Percentiles rank a stretch among this genome's conserved stretches.
phyloP scores from a whole-genome alignment of 1,140 invertebrate species.

The Anagrus nilaparvatae region DNA sequence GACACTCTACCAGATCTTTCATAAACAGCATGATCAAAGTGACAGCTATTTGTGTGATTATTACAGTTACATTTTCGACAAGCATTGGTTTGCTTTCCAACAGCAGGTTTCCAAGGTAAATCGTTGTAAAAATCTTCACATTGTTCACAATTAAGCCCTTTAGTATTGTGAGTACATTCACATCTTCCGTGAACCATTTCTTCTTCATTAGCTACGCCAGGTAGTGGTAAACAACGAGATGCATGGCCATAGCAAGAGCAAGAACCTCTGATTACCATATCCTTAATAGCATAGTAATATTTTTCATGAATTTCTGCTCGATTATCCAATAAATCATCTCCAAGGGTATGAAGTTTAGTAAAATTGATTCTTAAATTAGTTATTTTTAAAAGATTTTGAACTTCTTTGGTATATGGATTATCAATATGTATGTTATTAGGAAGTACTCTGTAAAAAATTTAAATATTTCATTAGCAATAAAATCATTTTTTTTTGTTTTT shows the following conservation, averaged over 20 bases:
- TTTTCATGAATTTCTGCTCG: slow-evolving; percentile 64
- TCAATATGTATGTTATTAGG: slow-evolving; percentile 59
- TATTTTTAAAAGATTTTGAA: slow-evolving; percentile 71
- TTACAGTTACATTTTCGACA: slow-evolving; percentile 89
- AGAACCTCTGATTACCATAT: slow-evolving; percentile 94
- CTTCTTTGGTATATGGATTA: slow-evolving; percentile 67
- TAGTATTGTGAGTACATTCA: slow-evolving; percentile 89
- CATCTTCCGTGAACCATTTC: slow-evolving; percentile 94
- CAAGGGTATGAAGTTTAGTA: slow-evolving; percentile 69
- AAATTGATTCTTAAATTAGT: slow-evolving; percentile 76
- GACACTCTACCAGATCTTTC: slow-evolving; percentile 74
- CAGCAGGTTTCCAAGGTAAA: slow-evolving; percentile 89
- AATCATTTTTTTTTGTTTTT: neutral
- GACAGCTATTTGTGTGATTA: slow-evolving; percentile 75
- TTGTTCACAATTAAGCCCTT: slow-evolving; percentile 82
- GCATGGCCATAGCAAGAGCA: slow-evolving; percentile 99
- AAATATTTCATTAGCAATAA: too few relatives aligned
- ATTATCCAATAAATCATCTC: slow-evolving; percentile 68
- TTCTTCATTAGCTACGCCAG: slow-evolving; percentile 47
- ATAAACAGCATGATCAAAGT: slow-evolving; percentile 80
- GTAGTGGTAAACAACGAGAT: slow-evolving; percentile 79
- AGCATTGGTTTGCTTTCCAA: slow-evolving; percentile 84
- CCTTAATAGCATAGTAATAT: slow-evolving; percentile 76
- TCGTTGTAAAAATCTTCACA: slow-evolving; percentile 93
- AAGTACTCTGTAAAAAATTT: slow-evolving; percentile 52